These are phyloP conservation scores for Perizoma affinitatum DNA, from an alignment of 2,888 invertebrate genomes.

Conservation along the genomic window DNA sequence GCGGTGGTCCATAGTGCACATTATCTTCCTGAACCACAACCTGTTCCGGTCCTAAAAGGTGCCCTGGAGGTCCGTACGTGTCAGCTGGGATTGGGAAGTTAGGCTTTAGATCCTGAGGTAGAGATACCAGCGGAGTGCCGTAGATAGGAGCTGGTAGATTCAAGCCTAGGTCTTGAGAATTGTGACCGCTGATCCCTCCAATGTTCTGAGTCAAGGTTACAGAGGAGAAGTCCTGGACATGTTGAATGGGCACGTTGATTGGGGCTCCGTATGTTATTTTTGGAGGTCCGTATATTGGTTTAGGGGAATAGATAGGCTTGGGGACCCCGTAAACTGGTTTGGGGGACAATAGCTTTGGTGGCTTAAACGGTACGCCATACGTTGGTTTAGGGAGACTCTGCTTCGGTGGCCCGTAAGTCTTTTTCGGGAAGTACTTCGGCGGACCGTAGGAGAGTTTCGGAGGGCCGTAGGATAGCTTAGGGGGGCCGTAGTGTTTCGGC, in stretches of 20 bases:
- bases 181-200: conserved; percentile 34
- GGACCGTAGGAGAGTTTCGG: conserved; percentile 61
- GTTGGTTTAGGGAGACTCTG: conserved; percentile 59
- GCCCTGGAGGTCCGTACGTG: conserved; percentile 78
- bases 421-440: conserved; percentile 62
- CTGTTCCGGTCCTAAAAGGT: conserved; percentile 66
- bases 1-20: conserved; percentile 83
- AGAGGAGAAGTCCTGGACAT: conserved; percentile 47
- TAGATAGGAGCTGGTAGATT: conserved; percentile 75
- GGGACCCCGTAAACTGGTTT: conserved; percentile 59
- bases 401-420: conserved; percentile 60
- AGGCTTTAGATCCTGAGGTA: conserved; percentile 69
- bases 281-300: conserved; percentile 61
- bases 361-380: conserved; percentile 63
- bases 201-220: conserved; percentile 39
- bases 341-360: conserved; percentile 55
- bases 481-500: conserved; percentile 69
- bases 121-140: conserved; percentile 64
- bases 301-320: conserved; percentile 72
- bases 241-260: conserved; percentile 37
- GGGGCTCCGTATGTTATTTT: conserved; percentile 60
- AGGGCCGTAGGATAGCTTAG: conserved; percentile 55
- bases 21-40: conserved; percentile 65
- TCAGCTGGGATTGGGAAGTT: conserved; percentile 74
- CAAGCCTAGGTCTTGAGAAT: conserved; percentile 53